These are phyloP conservation scores for Gasterosteus aculeatus DNA, from an alignment of 2,113 vertebrate genomes.

Conservation along the genomic window DNA sequence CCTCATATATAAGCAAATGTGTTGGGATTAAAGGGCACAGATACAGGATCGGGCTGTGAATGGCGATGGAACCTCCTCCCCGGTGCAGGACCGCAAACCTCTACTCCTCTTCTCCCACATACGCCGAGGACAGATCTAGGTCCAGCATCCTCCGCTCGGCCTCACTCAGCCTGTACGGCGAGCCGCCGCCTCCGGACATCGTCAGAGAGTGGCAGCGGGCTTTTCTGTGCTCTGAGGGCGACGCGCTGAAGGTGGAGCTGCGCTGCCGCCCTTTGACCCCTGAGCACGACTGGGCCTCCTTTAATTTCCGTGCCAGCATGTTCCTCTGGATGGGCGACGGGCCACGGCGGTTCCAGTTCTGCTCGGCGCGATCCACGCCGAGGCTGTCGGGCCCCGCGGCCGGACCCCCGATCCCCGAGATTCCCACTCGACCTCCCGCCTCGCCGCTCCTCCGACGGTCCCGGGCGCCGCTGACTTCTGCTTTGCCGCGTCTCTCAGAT, in stretches of 20 bases:
- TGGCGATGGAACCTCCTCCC: background rate
- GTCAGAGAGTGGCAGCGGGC: constrained; percentile 89
- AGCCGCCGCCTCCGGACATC: constrained; percentile 82
- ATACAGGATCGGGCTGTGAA: background rate
- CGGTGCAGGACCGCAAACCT: constrained; percentile 4
- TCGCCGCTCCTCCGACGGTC: constrained; percentile 35
- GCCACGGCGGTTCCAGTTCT: constrained; percentile 84
- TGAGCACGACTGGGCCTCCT: constrained; percentile 76
- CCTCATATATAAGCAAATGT: background rate
- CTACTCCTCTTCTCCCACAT: constrained; percentile 85
- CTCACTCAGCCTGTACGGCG: constrained; percentile 88
- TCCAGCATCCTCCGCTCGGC: constrained; percentile 91
- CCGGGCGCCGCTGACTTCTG: constrained; percentile 14
- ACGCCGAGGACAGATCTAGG: constrained; percentile 81
- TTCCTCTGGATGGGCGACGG: constrained; percentile 88
- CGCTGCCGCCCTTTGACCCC: constrained; percentile 77
- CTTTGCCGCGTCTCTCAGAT: constrained; percentile 16
- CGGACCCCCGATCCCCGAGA: constrained; percentile 66
- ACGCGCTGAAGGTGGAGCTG: constrained; percentile 78
- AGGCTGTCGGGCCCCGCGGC: constrained; percentile 14
- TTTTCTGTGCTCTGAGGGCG: constrained; percentile 81
- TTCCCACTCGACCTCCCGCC: constrained; percentile 47
- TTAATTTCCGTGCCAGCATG: constrained; percentile 82
- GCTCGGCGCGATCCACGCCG: constrained; percentile 80
- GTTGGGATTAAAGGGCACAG: background rate